phyloP scores from a whole-genome alignment of 2,113 vertebrate genomes.

The Campylomormyrus tamandua region DNA sequence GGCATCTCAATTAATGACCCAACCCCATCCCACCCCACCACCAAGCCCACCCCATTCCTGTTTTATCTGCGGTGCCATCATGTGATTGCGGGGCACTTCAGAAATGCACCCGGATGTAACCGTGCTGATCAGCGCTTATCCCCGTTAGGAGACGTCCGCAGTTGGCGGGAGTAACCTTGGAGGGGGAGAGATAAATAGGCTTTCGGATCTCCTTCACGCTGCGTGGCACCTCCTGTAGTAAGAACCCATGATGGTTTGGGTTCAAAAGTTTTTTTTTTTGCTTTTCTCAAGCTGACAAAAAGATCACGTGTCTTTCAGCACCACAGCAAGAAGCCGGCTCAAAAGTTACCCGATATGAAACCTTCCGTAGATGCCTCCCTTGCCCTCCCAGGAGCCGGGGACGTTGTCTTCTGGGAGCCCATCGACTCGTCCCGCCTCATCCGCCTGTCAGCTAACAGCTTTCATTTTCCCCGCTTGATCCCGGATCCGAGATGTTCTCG shows the following conservation, averaged over 20 bases:
- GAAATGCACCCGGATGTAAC: background rate
- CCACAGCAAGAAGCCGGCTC: background rate
- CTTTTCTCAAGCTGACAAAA: background rate
- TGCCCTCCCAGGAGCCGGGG: background rate
- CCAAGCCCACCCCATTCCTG: background rate
- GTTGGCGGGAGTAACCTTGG: background rate
- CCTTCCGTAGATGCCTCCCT: background rate
- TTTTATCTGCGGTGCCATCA: background rate
- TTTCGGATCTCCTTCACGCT: no score
- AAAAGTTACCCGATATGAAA: background rate
- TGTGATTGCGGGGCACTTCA: background rate
- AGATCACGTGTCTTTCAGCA: background rate
- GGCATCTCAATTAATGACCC: background rate
- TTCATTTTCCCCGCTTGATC: slow-evolving; percentile 1
- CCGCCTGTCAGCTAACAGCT: background rate
- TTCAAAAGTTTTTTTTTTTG: background rate
- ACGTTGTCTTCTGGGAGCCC: background rate
- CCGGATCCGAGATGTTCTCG: background rate
- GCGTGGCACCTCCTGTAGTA: background rate
- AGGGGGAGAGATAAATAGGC: background rate
- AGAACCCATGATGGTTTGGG: background rate
- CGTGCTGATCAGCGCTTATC: background rate
- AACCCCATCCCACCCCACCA: no score
- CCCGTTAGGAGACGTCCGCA: background rate
- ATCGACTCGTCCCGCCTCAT: background rate